A percentile compares a stretch with the other conserved stretches of the same genome.
Conservation (phyloP, 1,140 invertebrate genomes). For the Limonius californicus region DNA sequence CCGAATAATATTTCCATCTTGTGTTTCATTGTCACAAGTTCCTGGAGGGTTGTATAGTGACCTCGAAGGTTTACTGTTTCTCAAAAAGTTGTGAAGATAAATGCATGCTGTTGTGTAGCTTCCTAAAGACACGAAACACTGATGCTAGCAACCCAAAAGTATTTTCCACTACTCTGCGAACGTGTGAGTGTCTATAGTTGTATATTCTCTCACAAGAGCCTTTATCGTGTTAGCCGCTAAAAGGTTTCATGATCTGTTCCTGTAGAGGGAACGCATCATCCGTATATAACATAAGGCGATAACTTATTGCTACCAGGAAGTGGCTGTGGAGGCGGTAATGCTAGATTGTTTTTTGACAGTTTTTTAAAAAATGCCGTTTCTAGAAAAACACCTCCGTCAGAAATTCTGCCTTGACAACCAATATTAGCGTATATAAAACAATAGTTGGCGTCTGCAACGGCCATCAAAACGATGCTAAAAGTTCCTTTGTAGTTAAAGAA, state of each 20-base stretch:
- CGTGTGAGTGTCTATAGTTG: too few species aligned
- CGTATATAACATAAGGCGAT: neutral
- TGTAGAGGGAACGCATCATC: too few species aligned
- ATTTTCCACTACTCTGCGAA: too few species aligned
- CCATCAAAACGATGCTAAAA: slow-evolving; percentile 41
- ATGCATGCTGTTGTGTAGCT: neutral
- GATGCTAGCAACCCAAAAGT: neutral
- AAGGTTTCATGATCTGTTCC: too few species aligned
- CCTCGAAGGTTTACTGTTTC: neutral
- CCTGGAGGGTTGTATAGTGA: neutral
- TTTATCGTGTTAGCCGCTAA: too few species aligned
- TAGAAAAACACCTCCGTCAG: slow-evolving; percentile 43
- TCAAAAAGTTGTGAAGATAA: too few species aligned
- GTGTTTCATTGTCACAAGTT: neutral
- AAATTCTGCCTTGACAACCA: too few species aligned
- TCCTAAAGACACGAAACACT: neutral
- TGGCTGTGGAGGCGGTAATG: neutral
- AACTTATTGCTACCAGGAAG: neutral
- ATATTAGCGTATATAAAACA: slow-evolving; percentile 32
- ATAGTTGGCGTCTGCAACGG: too few species aligned
- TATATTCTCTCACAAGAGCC: too few species aligned
- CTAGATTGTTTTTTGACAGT: neutral
- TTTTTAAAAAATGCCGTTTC: neutral
- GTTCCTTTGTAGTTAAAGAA: too few species aligned
- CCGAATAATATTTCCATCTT: too few species aligned